Conservation (phyloP, 2,797 vertebrate species). For the Myotis findleyi region DNA sequence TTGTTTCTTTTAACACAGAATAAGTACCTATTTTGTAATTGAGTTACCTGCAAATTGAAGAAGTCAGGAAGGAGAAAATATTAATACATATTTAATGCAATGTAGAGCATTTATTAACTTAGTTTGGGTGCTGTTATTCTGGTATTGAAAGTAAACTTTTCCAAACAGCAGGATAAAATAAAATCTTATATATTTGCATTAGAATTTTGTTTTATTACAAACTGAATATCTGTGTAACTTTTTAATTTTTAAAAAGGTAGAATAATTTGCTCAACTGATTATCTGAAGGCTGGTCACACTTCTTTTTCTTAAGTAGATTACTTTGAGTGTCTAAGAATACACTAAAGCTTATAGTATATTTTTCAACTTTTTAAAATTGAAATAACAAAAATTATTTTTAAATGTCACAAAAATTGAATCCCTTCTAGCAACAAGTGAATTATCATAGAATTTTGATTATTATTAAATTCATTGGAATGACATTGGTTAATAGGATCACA, state of each 20-base stretch:
- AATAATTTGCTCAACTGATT: slow-evolving; percentile 9
- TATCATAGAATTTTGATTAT: neutral
- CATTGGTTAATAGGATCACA: neutral
- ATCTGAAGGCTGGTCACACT: neutral
- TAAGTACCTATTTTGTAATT: slow-evolving; percentile 30
- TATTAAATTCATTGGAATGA: neutral
- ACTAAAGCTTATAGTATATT: neutral
- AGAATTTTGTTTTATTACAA: slow-evolving; percentile 28
- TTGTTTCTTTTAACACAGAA: neutral
- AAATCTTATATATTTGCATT: neutral
- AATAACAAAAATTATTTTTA: slow-evolving; percentile 24
- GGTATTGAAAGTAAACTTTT: neutral
- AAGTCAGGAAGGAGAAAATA: neutral
- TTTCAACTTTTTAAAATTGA: slow-evolving; percentile 26
- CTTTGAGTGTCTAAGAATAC: slow-evolving; percentile 20
- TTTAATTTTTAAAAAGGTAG: slow-evolving; percentile 35
- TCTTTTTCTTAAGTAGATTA: slow-evolving; percentile 58
- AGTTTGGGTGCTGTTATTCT: neutral
- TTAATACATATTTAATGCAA: neutral
- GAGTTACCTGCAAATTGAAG: neutral
- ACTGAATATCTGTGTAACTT: slow-evolving; percentile 1
- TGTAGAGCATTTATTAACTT: slow-evolving; percentile 50
- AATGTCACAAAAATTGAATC: slow-evolving; percentile 25
- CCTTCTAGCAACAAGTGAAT: neutral
- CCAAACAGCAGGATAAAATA: slow-evolving; percentile 13